Evolutionary conservation across 2,888 invertebrate species (phyloP), one percentile per base, ranked within the genome.

Genomic region (Zonitis immaculata): DNA sequence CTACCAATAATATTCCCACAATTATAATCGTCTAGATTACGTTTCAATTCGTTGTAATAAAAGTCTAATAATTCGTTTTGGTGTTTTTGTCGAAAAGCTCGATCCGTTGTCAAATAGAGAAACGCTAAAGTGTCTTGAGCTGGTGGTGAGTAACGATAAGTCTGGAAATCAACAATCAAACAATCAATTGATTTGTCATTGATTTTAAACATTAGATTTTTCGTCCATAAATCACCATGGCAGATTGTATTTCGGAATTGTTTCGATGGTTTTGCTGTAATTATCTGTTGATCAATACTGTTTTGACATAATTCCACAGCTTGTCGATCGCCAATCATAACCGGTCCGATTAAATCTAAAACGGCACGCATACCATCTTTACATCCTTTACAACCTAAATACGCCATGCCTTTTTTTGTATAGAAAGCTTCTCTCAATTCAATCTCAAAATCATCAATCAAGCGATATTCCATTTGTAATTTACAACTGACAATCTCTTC

Each of bases 211-310:
- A 79, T 69, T 0, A 78, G 53, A 58, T 79, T 79, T 49, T 77
- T 78, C 0, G 75, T 69, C 79, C 79, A 79, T 14, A 78, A 62
- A 64, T 79, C 79, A 3, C 74, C 78, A 54, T 79, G 79, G 9
- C 66, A 65, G 1, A 78, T 61, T 0, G 74, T 72, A 58, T 79
- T 79, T 5, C 66, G 61, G 54, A 68, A 77, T 46, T 65, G 70
- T 4, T 55, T 48, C 0, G 78, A 78, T 0, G 75, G 69, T 55
- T 70, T 64, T 1, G 62, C 66, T 9, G 72, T 61, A 18, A 72
- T 64, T 6, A 44, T 45, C 45, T 61, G 58, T 8, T 55, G 42
- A 28, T 56, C 52, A 12, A 59, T 53, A n/a, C 56, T 51, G 27
- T 56, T 44, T 11, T 42, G 27, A 9, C 49, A 52, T 16, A 54